Evolutionary conservation across 92 coral and sea anemone genomes (phyloP), one percentile per base, ranked within the genome.

Genomic region (Paramuricea clavata): DNA sequence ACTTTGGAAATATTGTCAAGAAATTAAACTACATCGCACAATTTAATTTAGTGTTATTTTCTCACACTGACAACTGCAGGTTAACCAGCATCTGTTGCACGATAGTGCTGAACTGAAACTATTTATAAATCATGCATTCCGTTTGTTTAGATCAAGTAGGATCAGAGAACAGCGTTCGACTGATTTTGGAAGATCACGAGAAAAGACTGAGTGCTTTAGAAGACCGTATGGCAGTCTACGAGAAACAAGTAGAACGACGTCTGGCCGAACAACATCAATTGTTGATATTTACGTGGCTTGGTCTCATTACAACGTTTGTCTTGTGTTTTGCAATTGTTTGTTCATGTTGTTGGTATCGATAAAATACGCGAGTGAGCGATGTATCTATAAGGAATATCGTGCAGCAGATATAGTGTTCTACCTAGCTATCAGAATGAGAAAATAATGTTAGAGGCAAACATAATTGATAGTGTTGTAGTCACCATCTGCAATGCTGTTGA

Each of bases 281-380:
- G 64, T 41, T 79, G 23, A 65, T 79, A 4, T 79, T 79, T 27
- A 79, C 84, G 10, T 79, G 84, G 84, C 36, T 79, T 34, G 84
- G 84, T 23, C 73, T 79, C 2, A 60, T 79, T 11, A 59, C 84
- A 30, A 79, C 84, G 4, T 79, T 79, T 60, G 84, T 79, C 13
- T 27, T 79, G n/a, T 79, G 84, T 60, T 79, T 79, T 39, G 84
- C 84, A 6, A 79, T 79, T 67, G 84, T 79, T 25, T 79, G 84
- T 73, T 79, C 84, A 0, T 79, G 84, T 36, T 79, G 84, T 39
- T 79, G 84, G 84, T 79, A 59, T 34, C 72, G 56, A 41, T 79
- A 26, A 33, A 52, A 61, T 10, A 39, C 44, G 44, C 4, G 44
- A 4, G 44, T 39, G 10, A 39, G n/a, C n/a, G n/a, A n/a, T n/a